phyloP scores from a whole-genome alignment of 2,113 vertebrate species.

The Fulmarus glacialis region DNA sequence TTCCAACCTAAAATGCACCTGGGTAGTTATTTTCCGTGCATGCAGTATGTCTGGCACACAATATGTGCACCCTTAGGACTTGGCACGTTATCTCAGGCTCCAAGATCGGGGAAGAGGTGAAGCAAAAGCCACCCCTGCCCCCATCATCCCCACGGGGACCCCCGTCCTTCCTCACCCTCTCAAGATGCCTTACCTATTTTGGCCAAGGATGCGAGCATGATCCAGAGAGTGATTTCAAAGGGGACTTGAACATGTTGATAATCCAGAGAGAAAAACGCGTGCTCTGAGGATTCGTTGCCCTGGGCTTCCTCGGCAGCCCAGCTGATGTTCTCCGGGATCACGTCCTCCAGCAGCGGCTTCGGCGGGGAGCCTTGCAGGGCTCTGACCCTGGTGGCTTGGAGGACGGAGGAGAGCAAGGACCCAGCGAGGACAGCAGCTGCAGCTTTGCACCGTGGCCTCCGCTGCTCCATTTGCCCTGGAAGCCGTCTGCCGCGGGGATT shows the following conservation, averaged over 20 bases:
- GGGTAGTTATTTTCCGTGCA: fast-evolving
- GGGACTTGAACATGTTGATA: constrained; percentile 83
- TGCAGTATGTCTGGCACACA: fast-evolving
- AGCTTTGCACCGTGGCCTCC: background rate
- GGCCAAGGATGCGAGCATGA: constrained; percentile 85
- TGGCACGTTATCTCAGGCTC: fast-evolving
- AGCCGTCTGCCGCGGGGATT: fast-evolving
- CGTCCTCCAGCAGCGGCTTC: background rate
- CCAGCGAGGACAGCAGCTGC: background rate
- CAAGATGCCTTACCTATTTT: constrained; percentile 78
- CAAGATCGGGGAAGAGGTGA: fast-evolving
- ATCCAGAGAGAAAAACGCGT: constrained; percentile 79
- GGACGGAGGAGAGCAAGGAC: background rate
- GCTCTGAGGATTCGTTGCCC: constrained; percentile 7
- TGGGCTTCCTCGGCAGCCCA: background rate
- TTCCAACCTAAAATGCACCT: background rate
- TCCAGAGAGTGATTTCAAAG: constrained; percentile 86
- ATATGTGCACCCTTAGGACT: fast-evolving
- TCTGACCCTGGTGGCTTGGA: background rate
- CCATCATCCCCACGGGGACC: background rate
- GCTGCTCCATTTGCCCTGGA: background rate
- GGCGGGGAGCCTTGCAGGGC: background rate
- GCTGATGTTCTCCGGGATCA: background rate
- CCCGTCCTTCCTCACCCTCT: background rate
- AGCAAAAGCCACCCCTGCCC: background rate